Base-by-base conservation (phyloP, 2,113 vertebrate genomes). In the Plecturocebus donacophilus region DNA sequence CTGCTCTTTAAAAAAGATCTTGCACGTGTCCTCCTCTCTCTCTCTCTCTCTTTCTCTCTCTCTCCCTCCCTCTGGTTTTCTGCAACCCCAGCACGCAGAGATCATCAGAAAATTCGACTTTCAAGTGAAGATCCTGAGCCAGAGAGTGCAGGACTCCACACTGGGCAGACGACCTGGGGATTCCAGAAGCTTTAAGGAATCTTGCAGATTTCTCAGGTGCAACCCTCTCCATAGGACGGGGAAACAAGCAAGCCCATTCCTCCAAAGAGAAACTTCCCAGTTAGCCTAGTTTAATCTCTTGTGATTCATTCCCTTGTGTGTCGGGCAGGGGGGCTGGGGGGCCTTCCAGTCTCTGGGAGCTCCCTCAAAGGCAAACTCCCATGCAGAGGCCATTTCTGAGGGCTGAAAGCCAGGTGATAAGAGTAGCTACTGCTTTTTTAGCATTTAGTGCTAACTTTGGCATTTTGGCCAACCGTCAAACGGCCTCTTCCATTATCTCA, bases 1-100 rank as follows among this genome's bases (percentile, higher is more conserved):
- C 97, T 96, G 92, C 93, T 97, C 96, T 98, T 98, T 97, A 96
- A 98, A 97, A 98, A 97, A 93, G 66, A 90, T 92, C 79, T 45
- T 40, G 10, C 35, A 13, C 3, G 8, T 4, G 17, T 38, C 61
- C 61, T 30, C 27, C 30, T 17, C 2, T 38, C n/a, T 1, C 11
- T 66, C n/a, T 27, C 2, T 12, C 30, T 2, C 8, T 64, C 35
- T 32, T 1, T 16, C 95, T 92, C 94, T 95, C 17, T 21, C 4
- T 38, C n/a, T 2, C 11, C 56, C n/a, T 38, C 1, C 12, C 95
- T 92, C 93, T 95, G 96, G 94, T 96, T 97, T 98, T 98, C 95
- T 92, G 91, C 83, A 97, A 97, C 94, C 97, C 97, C 85, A 96
- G 91, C 96, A 94, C 83, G 95, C 97, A 97, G 47, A 87, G 42